Evolutionary conservation across 2,113 vertebrate genomes (phyloP), one percentile per base, ranked within the genome.

Genomic region (Alces alces): DNA sequence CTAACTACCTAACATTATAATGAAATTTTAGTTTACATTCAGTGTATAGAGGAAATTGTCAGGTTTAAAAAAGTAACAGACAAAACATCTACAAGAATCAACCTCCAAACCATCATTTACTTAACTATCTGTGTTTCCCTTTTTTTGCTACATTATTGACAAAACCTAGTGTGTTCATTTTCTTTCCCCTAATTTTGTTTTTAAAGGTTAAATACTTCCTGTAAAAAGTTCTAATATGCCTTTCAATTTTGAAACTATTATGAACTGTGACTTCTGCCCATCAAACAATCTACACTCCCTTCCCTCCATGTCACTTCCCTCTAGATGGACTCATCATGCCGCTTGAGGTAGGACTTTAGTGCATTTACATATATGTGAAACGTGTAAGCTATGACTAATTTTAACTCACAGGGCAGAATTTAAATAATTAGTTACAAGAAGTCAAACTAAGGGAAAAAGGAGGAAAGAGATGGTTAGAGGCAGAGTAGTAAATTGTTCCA

Each of bases 401-500:
- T 99, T 99, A 99, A 99, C 99, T 99, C 99, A 99, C 99, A 99
- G 99, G 99, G 99, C 99, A 99, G 99, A 99, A 99, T 99, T 99
- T 99, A 99, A 99, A 99, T 99, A 99, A 99, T 99, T 99, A 99
- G 99, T 99, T 99, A 99, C 99, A 99, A 99, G 99, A 99, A 99
- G 99, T 99, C 99, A 99, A 99, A 99, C 99, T 99, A 99, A 99
- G 99, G 99, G 99, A 99, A 99, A 99, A 99, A 99, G 99, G 98
- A 99, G 98, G 99, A 99, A 99, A 99, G 99, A 99, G 99, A 99
- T 99, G 99, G 99, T 99, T 99, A 99, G 99, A 99, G 99, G 99
- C 99, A 99, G 99, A 99, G 99, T 99, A 99, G 99, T 99, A 99
- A 99, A 99, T 99, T 99, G 99, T 99, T 99, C 99, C 99, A 99